These are phyloP conservation scores for Sebastes schlegelii DNA, from an alignment of 2,113 vertebrate species.

Conservation along the genomic window DNA sequence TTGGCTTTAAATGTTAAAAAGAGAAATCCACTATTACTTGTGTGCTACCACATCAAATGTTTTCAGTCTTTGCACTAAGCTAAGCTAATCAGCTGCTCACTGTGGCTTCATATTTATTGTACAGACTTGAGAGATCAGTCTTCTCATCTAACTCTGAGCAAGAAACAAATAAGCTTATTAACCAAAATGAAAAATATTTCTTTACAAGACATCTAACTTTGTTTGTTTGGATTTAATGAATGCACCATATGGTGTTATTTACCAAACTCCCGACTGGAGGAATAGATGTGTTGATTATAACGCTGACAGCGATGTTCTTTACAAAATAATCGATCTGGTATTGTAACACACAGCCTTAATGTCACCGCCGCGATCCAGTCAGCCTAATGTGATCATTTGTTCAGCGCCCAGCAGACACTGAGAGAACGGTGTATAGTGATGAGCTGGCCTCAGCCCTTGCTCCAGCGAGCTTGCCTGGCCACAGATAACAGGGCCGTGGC, in stretches of 20 bases:
- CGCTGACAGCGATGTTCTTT: not conserved
- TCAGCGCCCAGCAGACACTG: conserved; percentile 37
- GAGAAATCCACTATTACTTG: not conserved
- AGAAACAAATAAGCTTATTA: not conserved
- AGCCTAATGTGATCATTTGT: conserved; percentile 58
- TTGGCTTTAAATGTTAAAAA: not conserved
- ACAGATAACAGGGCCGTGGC: conserved; percentile 55
- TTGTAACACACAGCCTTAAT: conserved; percentile 33
- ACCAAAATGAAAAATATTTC: not conserved
- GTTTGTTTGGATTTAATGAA: not conserved
- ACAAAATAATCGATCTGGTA: conserved; percentile 30
- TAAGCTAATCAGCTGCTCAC: not conserved
- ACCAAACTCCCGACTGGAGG: not conserved
- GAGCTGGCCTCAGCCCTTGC: conserved; percentile 49
- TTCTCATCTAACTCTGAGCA: not conserved
- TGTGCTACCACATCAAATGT: not conserved
- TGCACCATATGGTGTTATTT: conserved; percentile 23
- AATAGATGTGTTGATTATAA: not conserved
- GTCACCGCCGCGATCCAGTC: conserved; percentile 14
- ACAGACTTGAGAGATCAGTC: not conserved
- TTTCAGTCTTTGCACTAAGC: not conserved
- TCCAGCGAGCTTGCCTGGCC: conserved; percentile 37
- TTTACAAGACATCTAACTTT: not conserved
- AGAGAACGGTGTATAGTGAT: conserved; percentile 17
- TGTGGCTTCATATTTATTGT: not conserved